These are phyloP conservation scores for Marcusenius ussheri DNA, from an alignment of 2,113 vertebrate species.

Conservation along the genomic window DNA sequence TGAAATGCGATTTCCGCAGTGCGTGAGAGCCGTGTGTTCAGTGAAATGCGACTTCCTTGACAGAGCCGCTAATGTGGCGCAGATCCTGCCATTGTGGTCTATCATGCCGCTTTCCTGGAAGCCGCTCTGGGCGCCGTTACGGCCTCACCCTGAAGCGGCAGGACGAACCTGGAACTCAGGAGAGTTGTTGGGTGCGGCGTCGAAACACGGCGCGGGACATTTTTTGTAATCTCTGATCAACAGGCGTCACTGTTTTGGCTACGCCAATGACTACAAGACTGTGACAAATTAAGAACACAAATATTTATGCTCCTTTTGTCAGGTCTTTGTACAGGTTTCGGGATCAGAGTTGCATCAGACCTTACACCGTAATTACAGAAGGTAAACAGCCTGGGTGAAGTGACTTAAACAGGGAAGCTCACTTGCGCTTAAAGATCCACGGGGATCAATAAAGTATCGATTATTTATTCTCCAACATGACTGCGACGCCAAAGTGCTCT, in stretches of 20 bases:
- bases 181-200: neutral
- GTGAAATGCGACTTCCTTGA: neutral
- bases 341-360: neutral
- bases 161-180: neutral
- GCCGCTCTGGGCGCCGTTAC: neutral
- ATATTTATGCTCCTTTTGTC: neutral
- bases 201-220: neutral
- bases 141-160: neutral
- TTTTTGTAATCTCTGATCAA: neutral
- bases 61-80: neutral
- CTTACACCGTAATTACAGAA: neutral
- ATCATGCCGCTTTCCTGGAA: neutral
- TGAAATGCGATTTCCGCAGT: too few relatives aligned
- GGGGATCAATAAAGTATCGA: too few relatives aligned
- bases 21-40: too few relatives aligned
- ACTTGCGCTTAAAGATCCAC: neutral
- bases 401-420: neutral
- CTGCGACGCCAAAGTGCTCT: neutral
- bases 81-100: neutral
- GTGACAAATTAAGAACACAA: neutral
- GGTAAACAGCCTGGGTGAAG: neutral
- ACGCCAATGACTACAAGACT: neutral
- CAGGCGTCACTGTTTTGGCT: neutral
- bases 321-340: neutral
- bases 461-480: neutral